Evolutionary conservation across 2,113 vertebrate species (phyloP).

Genomic region (Oceanodroma tethys): DNA sequence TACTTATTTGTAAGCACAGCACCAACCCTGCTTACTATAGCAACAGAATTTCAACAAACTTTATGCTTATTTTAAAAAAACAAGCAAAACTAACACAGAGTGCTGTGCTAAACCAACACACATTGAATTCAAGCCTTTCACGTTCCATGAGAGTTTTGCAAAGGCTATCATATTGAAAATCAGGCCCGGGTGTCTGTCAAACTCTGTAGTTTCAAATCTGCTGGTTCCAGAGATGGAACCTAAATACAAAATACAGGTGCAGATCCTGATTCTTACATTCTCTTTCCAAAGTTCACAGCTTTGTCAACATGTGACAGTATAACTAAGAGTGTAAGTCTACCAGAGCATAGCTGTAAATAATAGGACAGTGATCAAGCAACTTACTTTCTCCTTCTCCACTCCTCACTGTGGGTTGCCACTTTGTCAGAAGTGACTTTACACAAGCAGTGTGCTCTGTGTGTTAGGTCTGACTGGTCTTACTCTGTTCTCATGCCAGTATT

Average conservation of each 20-base stretch:
- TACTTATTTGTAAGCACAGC: background rate
- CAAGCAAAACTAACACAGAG: background rate
- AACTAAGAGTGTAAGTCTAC: background rate
- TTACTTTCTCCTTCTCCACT: background rate
- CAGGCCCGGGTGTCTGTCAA: background rate
- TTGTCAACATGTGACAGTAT: background rate
- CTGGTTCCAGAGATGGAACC: background rate
- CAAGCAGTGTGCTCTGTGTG: background rate
- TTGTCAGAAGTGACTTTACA: background rate
- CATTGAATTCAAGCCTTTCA: slow-evolving; percentile 1
- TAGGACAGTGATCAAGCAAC: background rate
- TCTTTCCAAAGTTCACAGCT: background rate
- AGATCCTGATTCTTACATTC: background rate
- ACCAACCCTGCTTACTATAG: background rate
- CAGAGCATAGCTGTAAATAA: background rate
- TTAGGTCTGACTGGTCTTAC: background rate
- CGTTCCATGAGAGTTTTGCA: background rate
- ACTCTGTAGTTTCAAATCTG: background rate
- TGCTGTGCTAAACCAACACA: background rate
- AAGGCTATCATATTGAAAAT: background rate
- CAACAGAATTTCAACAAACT: background rate
- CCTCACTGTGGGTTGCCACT: background rate
- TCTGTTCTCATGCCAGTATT: background rate
- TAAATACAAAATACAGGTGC: background rate
- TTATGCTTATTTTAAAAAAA: background rate